These are phyloP conservation scores for Perodicticus potto DNA, from an alignment of 2,797 vertebrate species.

Conservation along the genomic window DNA sequence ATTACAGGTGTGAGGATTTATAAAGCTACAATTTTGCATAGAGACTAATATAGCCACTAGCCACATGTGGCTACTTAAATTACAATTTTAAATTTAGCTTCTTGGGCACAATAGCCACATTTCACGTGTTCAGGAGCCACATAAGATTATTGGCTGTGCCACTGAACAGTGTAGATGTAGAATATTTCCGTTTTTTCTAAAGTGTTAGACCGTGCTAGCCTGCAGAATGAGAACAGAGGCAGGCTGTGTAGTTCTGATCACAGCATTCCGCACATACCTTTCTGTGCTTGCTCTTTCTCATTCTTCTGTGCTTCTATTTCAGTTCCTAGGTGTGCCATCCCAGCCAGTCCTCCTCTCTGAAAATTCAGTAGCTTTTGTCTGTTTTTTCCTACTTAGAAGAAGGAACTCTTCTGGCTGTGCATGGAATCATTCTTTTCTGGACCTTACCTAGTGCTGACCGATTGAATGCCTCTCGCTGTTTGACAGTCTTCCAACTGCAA, in stretches of 20 bases:
- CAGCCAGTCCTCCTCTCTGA: neutral
- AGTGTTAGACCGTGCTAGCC: neutral
- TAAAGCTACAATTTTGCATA: conserved; percentile 13
- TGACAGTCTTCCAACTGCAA: neutral
- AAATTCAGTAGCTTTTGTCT: neutral
- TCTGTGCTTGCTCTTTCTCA: neutral
- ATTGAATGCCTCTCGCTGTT: neutral
- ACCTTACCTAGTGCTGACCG: neutral
- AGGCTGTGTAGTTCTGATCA: neutral
- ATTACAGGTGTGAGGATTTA: neutral
- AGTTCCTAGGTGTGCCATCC: neutral
- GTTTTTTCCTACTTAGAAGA: neutral
- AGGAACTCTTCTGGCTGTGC: neutral
- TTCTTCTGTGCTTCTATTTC: neutral
- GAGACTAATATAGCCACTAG: neutral
- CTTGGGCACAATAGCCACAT: neutral
- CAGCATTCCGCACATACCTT: neutral
- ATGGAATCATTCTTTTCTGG: conserved; percentile 1
- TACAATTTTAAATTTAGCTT: conserved; percentile 32
- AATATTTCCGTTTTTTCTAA: neutral
- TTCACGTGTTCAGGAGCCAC: neutral
- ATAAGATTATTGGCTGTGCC: neutral
- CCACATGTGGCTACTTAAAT: neutral
- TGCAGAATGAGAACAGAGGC: neutral
- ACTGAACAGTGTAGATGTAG: neutral